These are phyloP conservation scores for Nasonia giraulti DNA, from an alignment of 1,140 invertebrate species.

Conservation along the genomic window DNA sequence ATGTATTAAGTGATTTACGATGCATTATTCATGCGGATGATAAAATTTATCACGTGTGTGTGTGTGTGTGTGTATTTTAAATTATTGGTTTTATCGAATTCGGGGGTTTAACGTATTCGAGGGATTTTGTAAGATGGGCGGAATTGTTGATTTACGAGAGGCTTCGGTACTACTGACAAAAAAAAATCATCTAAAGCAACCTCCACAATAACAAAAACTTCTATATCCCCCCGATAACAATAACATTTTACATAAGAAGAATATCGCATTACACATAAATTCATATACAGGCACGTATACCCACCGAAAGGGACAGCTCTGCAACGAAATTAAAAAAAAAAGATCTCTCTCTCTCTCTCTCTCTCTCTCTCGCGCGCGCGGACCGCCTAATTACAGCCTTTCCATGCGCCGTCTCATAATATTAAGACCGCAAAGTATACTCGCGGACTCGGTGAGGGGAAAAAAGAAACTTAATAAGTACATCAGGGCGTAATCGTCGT, in stretches of 20 bases:
- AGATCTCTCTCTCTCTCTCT: too few relatives aligned
- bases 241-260: conserved; percentile 29
- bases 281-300: too few relatives aligned
- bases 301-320: not conserved
- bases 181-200: too few relatives aligned
- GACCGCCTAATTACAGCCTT: not conserved
- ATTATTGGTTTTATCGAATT: not conserved
- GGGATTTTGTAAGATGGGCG: not conserved
- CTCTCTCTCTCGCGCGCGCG: too few relatives aligned
- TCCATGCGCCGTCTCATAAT: not conserved
- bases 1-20: conserved; percentile 37
- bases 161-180: too few relatives aligned
- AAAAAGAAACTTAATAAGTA: not conserved
- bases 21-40: conserved; percentile 23
- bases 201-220: not conserved
- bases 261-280: conserved; percentile 24
- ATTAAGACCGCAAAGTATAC: not conserved
- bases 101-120: too few relatives aligned
- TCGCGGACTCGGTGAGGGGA: not conserved
- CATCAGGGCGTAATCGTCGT: not conserved
- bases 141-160: not conserved
- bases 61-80: not conserved
- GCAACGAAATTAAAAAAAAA: not conserved
- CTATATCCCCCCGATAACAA: conserved; percentile 3
- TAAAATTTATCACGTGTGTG: not conserved